Evolutionary conservation across 2,888 invertebrate genomes (phyloP), one percentile per base, ranked within the genome.

Genomic region (Halocaridina rubra): DNA sequence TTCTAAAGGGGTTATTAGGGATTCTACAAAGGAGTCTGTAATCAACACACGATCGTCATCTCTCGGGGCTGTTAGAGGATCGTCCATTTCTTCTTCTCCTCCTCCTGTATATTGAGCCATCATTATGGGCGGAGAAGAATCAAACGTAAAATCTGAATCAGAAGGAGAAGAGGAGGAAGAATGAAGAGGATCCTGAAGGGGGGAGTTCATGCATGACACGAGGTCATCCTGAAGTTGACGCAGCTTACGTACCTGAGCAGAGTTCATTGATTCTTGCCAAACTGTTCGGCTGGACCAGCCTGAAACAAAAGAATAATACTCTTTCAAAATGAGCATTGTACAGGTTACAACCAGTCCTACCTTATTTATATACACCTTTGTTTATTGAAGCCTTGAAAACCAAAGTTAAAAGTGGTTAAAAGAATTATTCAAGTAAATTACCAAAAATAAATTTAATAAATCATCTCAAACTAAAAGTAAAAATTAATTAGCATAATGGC

Each of bases 201-300:
- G 72, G 13, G 72, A 24, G 74, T 72, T 81, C 79, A 86, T 84
- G 82, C 86, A 86, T 27, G 82, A 76, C 69, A 84, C 39, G 69
- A 86, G 76, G 61, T 84, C 82, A 76, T 86, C 82, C 64, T 86
- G 82, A 24, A 86, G 82, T 29, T 86, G 82, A 24, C 82, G 76
- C 53, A 84, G 74, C 71, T 76, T 86, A 86, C 86, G 86, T 84
- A 86, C 86, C 86, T 86, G 86, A 10, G 86, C 86, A 22, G 86
- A 81, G 72, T 84, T 86, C 30, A 86, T 27, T 30, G 74, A 82
- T 57, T 86, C 86, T 46, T 86, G 82, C 86, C 86, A 86, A 27
- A 86, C 53, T 4, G 80, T 75, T 27, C 86, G 86, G 67, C 86
- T 86, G 57, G 86, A 86, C 86, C 86, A 86, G 24, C 86, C 86